Conservation (phyloP, 2,888 invertebrate species). For the Archips crataeganus region DNA sequence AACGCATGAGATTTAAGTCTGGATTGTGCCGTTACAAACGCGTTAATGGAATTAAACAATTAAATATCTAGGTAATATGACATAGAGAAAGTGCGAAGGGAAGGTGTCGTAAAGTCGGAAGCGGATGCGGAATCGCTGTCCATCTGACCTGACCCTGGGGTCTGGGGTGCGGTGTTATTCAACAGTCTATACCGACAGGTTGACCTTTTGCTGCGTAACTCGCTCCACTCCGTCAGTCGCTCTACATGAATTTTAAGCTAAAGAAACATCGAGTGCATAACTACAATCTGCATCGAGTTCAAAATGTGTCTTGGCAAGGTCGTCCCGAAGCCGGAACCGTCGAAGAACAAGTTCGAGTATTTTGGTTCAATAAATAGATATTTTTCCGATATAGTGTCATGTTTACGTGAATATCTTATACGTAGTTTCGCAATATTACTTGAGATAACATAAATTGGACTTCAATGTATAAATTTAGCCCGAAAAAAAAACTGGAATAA, state of each 20-base stretch:
- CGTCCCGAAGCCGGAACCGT: constrained; percentile 17
- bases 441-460: not conserved
- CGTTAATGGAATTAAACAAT: constrained; percentile 42
- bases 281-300: constrained; percentile 8
- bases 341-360: not conserved
- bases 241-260: constrained; percentile 19
- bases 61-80: constrained; percentile 60
- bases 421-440: not conserved
- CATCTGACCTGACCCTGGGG: constrained; percentile 72
- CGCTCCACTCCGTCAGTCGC: constrained; percentile 17
- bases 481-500: not conserved
- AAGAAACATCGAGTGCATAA: constrained; percentile 13
- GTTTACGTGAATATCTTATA: constrained; percentile 1
- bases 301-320: constrained; percentile 17
- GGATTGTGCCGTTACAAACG: constrained; percentile 39
- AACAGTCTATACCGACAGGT: constrained; percentile 71
- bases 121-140: constrained; percentile 75
- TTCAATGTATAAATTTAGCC: no score
- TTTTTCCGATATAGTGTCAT: not conserved
- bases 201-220: constrained; percentile 64
- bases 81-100: constrained; percentile 71
- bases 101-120: constrained; percentile 66
- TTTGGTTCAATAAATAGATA: constrained; percentile 2
- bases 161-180: constrained; percentile 66
- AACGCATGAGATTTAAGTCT: constrained; percentile 49